phyloP scores from a whole-genome alignment of 2,888 invertebrate genomes.

The Drosophila neonasuta region DNA sequence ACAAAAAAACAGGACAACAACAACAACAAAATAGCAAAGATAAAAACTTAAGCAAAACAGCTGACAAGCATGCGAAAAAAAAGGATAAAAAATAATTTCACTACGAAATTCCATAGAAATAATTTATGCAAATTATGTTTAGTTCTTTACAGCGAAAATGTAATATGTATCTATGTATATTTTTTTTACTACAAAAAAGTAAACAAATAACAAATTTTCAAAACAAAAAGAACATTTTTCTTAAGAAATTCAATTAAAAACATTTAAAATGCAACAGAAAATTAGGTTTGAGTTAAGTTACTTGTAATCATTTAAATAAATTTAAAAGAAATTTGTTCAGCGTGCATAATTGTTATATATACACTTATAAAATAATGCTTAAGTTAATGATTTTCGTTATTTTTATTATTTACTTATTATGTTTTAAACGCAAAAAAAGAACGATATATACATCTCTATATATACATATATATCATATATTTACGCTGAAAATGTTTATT shows the following conservation, averaged over 20 bases:
- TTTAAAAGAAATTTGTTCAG: conserved; percentile 57
- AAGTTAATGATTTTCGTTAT: conserved; percentile 78
- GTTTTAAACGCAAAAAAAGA: conserved; percentile 69
- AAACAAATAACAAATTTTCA: conserved; percentile 23
- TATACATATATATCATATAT: conserved; percentile 67
- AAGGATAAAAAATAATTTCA: conserved; percentile 36
- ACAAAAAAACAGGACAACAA: conserved; percentile 30
- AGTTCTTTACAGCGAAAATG: conserved; percentile 54
- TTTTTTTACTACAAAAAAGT: conserved; percentile 38
- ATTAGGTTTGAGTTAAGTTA: conserved; percentile 40
- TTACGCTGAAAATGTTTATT: conserved; percentile 77
- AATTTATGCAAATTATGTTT: conserved; percentile 36
- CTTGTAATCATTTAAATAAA: conserved; percentile 54
- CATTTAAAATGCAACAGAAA: conserved; percentile 23
- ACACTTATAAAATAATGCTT: conserved; percentile 57
- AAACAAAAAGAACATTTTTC: conserved; percentile 29
- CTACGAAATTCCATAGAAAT: conserved; percentile 52
- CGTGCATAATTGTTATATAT: conserved; percentile 77
- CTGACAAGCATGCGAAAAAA: conserved; percentile 48
- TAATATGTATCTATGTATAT: conserved; percentile 49
- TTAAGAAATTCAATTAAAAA: conserved; percentile 45
- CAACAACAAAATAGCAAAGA: conserved; percentile 54
- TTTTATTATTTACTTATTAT: conserved; percentile 75
- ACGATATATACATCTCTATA: conserved; percentile 47
- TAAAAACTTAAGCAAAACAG: conserved; percentile 49